Evolutionary conservation across 2,888 invertebrate genomes (phyloP), one percentile per base, ranked within the genome.

Genomic region (Aphidoletes aphidimyza): DNA sequence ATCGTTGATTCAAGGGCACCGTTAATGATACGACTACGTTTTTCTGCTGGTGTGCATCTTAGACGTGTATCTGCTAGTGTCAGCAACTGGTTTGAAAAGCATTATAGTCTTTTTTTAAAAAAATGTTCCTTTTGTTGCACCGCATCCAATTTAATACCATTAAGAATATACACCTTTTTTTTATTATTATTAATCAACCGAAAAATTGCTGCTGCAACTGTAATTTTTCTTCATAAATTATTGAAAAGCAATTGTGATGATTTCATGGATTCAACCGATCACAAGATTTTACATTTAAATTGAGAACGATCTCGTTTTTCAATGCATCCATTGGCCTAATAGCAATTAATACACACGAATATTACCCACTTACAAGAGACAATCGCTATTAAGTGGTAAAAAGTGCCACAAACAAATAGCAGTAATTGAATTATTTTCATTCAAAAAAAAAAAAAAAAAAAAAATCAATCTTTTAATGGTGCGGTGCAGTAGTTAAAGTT

Each of bases 21-120:
- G 42, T 69, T 69, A 84, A 84, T 78, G 84, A 59, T 84, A 69
- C 45, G 84, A 69, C 81, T 36, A 81, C 42, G 30, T 69, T 84
- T 42, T 69, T n/a, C n/a, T 14, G 69, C 30, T 69, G 69, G 69
- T 30, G 69, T 69, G 34, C 69, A 69, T 69, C 69, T 69, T 69
- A 69, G 69, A 69, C 69, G 14, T 30, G 30, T 69, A 6, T 42
- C 42, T 2, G 14, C 14, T 30, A 69, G 69, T 69, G 69, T 69
- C 69, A 69, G 69, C 69, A 69, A 69, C 69, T 69, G 69, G 69
- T 69, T 69, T 69, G 22, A n/a, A 54, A 22, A 54, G 2, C n/a
- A 22, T 22, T 39, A 39, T 11, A 39, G 9, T 14, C 11, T 19
- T 30, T 6, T 9, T 69, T 69, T 30, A 69, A 34, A n/a, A n/a